Percentiles rank a stretch among this genome's conserved stretches.
These are phyloP conservation scores for Scotopteryx bipunctaria DNA, from an alignment of 2,888 invertebrate genomes.

Conservation along the genomic window DNA sequence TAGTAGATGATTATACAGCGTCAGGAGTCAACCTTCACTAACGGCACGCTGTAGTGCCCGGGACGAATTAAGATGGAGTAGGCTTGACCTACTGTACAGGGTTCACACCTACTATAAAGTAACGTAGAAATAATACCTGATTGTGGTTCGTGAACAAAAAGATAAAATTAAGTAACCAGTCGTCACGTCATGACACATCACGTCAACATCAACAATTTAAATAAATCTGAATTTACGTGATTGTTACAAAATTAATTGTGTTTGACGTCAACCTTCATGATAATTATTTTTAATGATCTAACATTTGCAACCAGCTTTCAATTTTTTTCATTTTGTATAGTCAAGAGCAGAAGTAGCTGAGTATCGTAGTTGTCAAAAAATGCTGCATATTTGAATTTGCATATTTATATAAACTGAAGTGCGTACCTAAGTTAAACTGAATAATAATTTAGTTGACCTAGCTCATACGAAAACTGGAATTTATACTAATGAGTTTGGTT, in stretches of 20 bases:
- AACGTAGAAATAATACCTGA: too few relatives aligned
- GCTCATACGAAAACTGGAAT: too few relatives aligned
- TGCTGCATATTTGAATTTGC: not conserved
- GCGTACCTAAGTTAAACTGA: too few relatives aligned
- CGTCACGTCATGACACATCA: not conserved
- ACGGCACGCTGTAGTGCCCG: too few relatives aligned
- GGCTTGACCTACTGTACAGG: too few relatives aligned
- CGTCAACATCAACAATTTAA: constrained; percentile 18
- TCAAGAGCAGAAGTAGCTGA: constrained; percentile 1
- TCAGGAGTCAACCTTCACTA: too few relatives aligned
- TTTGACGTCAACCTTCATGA: constrained; percentile 40
- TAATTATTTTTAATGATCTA: constrained; percentile 51
- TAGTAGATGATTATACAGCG: too few relatives aligned
- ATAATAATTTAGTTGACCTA: too few relatives aligned
- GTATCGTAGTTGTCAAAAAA: not conserved
- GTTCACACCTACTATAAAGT: too few relatives aligned
- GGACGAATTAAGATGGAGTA: too few relatives aligned
- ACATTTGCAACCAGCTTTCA: constrained; percentile 45
- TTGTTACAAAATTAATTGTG: constrained; percentile 34
- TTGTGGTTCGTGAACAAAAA: not conserved
- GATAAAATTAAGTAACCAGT: not conserved
- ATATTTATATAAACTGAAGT: too few relatives aligned
- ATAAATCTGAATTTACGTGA: constrained; percentile 28
- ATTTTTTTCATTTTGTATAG: constrained; percentile 9
- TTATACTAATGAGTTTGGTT: too few relatives aligned